Base-by-base conservation (phyloP, 2,888 invertebrate genomes). In the Drosophila subsilvestris region DNA sequence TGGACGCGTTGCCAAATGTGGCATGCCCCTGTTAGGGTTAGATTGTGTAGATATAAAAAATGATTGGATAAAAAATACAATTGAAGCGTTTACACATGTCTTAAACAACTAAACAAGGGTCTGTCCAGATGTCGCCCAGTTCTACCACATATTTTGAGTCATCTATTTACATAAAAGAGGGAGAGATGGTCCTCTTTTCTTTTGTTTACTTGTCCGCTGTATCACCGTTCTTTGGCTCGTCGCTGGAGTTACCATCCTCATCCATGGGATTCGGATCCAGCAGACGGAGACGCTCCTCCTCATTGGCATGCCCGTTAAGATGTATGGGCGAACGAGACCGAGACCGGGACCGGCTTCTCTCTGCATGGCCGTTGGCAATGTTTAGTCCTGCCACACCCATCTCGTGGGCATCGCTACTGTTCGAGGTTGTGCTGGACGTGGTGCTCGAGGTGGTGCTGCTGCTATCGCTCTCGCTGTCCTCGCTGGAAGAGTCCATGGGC, bases 391-490 rank as follows among this genome's bases (percentile, higher is more conserved):
- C 87, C 2, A 80, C 87, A 7, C 75, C 83, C 62, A 80, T 78
- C 22, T 76, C 85, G 18, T 88, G 79, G 0, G 74, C 75, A 20
- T 80, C 83, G 47, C 76, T 78, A 79, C 80, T 79, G 68, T 75
- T 79, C 6, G 82, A 83, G 1, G 90, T 81, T 3, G 89, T 90
- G 7, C 90, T 89, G n/a, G 93, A 90, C 12, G 93, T 92, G 17
- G 91, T 91, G 55, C 92, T 93, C 48, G 93, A 93, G 68, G 93
- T 93, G 53, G 93, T 93, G 88, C 93, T 92, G 65, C 91, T 91
- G 70, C 93, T 93, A 71, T 93, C 93, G 87, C 93, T 93, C 88
- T 93, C 93, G 76, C 93, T 93, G 70, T 93, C 93, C 55, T 93
- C 92, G 76, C 93, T 93, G 2, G 91, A 88, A 0, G 91, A 91